Conservation (phyloP, 2,888 invertebrate genomes). For the Drosophila barbarae region DNA sequence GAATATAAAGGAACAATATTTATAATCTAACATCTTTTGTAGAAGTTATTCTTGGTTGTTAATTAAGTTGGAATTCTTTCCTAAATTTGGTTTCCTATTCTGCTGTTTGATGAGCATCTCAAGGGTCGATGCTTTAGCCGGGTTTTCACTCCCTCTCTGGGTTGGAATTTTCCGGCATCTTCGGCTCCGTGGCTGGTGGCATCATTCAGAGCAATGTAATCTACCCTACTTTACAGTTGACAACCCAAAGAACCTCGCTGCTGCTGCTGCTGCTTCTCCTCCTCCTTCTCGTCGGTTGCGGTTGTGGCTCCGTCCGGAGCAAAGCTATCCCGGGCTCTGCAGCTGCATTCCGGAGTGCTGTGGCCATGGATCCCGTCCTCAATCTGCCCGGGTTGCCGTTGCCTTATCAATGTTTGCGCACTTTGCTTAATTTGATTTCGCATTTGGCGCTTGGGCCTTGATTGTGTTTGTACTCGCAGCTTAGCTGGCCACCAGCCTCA, state of each 20-base stretch:
- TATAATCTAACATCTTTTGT: background rate
- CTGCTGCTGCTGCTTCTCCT: slow-evolving; percentile 25
- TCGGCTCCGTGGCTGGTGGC: slow-evolving; percentile 14
- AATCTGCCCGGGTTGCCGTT: slow-evolving; percentile 11
- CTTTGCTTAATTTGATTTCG: slow-evolving; percentile 71
- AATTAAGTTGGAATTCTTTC: background rate
- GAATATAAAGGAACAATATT: background rate
- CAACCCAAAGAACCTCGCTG: slow-evolving; percentile 49
- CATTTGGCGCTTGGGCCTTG: slow-evolving; percentile 40
- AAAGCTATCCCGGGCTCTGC: slow-evolving; percentile 3
- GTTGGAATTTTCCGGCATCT: slow-evolving; percentile 43
- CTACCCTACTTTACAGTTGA: slow-evolving; percentile 70
- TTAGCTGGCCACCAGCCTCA: slow-evolving; percentile 18
- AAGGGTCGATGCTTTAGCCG: slow-evolving; percentile 3
- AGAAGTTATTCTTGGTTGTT: background rate
- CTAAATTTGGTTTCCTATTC: background rate
- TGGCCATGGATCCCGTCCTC: slow-evolving; percentile 21
- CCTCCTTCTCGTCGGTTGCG: slow-evolving; percentile 49
- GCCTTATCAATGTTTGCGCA: slow-evolving; percentile 62
- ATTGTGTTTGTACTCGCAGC: slow-evolving; percentile 27
- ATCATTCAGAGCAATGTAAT: slow-evolving; percentile 63
- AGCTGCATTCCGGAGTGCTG: slow-evolving; percentile 4
- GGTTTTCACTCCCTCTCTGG: slow-evolving; percentile 2
- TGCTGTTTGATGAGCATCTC: slow-evolving; percentile 7
- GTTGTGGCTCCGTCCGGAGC: slow-evolving; percentile 35